Conservation (phyloP, 2,797 vertebrate genomes). For the Lepilemur septentrionalis region DNA sequence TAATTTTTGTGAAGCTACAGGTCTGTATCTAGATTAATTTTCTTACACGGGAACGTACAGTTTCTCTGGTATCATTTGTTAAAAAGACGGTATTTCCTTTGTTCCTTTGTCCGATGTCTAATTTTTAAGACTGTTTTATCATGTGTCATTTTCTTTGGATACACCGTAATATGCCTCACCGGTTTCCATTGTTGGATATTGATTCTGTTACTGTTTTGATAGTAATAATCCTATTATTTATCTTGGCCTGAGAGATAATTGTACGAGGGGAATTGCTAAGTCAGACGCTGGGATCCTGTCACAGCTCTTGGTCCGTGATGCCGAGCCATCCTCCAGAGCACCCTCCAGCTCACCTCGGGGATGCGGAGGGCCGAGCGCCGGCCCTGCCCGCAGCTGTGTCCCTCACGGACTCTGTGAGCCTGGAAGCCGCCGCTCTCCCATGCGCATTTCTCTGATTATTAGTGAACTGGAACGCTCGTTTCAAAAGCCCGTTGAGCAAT, state of each 20-base stretch:
- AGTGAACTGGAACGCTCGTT: background rate
- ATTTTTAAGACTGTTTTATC: background rate
- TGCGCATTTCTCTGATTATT: background rate
- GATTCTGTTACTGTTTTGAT: background rate
- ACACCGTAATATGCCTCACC: rapidly evolving
- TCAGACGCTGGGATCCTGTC: background rate
- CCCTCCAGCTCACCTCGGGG: rapidly evolving
- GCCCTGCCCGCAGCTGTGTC: too few relatives aligned
- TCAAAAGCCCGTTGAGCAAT: background rate
- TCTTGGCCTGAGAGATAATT: background rate
- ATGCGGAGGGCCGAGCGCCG: too few relatives aligned
- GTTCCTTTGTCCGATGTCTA: background rate
- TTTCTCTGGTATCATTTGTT: background rate
- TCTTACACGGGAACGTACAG: rapidly evolving
- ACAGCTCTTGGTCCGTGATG: background rate
- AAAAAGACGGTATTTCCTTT: background rate
- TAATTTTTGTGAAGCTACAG: background rate
- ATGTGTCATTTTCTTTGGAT: rapidly evolving
- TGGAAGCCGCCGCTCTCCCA: background rate
- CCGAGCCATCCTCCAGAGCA: background rate
- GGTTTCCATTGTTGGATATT: background rate
- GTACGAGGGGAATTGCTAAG: too few relatives aligned
- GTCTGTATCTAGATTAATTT: background rate
- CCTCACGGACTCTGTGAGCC: background rate
- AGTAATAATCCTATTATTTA: rapidly evolving